Conservation (phyloP, 2,888 invertebrate species). For the Ischnura elegans region DNA sequence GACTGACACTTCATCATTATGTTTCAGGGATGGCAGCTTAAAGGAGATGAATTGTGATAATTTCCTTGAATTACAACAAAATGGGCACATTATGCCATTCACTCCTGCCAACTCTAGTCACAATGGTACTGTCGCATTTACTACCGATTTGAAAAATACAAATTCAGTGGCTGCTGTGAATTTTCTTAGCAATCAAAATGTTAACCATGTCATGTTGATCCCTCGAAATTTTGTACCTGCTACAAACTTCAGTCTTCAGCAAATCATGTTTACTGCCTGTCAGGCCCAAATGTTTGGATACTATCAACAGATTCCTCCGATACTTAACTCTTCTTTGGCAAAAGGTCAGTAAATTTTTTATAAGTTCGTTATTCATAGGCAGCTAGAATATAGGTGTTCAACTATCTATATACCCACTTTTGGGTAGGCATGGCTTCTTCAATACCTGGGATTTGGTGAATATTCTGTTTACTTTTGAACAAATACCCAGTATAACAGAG, state of each 20-base stretch:
- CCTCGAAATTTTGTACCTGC: background rate
- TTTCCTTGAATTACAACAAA: background rate
- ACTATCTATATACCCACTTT: no score
- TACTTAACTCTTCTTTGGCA: background rate
- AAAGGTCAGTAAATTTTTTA: constrained; percentile 38
- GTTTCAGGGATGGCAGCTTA: background rate
- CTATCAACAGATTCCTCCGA: background rate
- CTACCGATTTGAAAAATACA: background rate
- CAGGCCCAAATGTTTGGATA: constrained; percentile 50
- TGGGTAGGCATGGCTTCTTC: no score
- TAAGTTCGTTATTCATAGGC: no score
- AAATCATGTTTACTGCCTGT: constrained; percentile 47
- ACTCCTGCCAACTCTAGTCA: background rate
- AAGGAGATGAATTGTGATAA: background rate
- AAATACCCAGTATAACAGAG: no score
- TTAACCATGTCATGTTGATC: background rate
- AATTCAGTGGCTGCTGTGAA: background rate
- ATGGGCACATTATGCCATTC: background rate
- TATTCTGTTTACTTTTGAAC: no score
- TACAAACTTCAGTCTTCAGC: constrained; percentile 32
- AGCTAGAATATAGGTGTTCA: no score
- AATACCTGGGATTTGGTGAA: no score
- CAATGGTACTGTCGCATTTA: background rate
- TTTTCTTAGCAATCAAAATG: background rate
- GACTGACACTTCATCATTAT: background rate